These are phyloP conservation scores for Phaethon lepturus DNA, from an alignment of 2,113 vertebrate species.

Conservation along the genomic window DNA sequence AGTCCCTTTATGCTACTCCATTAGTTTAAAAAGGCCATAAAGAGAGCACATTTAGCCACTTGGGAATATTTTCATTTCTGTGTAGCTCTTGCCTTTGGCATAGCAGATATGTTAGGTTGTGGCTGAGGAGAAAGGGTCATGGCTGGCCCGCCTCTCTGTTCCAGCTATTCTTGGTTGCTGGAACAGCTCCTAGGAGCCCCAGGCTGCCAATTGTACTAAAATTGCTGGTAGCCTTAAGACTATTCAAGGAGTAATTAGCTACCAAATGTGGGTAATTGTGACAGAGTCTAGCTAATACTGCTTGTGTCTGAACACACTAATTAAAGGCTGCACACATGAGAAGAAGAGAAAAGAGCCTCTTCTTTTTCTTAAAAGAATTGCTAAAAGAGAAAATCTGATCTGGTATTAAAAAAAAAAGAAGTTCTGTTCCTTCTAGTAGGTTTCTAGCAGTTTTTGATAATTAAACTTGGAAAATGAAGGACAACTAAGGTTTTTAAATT, in stretches of 20 bases:
- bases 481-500: neutral
- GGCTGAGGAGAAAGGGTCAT: slow-evolving; percentile 53
- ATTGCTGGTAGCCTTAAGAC: slow-evolving; percentile 54
- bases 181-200: slow-evolving; percentile 56
- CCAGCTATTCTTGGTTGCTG: slow-evolving; percentile 63
- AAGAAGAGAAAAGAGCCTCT: neutral
- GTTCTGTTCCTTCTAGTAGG: neutral
- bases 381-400: neutral
- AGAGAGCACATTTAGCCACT: slow-evolving; percentile 10
- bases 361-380: neutral
- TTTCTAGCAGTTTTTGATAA: neutral
- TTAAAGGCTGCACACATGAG: slow-evolving; percentile 11
- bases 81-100: slow-evolving; percentile 58
- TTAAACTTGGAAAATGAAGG: neutral
- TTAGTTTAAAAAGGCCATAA: slow-evolving; percentile 58
- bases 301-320: slow-evolving; percentile 37
- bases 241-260: slow-evolving; percentile 62
- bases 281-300: slow-evolving; percentile 36
- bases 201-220: slow-evolving; percentile 50
- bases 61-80: slow-evolving; percentile 46
- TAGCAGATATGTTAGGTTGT: neutral
- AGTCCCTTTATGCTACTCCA: slow-evolving; percentile 45
- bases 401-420: neutral
- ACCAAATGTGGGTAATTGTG: slow-evolving; percentile 60
- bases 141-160: neutral